Base-by-base conservation (phyloP, 2,888 invertebrate genomes). In the Gymnoscelis rufifasciata region DNA sequence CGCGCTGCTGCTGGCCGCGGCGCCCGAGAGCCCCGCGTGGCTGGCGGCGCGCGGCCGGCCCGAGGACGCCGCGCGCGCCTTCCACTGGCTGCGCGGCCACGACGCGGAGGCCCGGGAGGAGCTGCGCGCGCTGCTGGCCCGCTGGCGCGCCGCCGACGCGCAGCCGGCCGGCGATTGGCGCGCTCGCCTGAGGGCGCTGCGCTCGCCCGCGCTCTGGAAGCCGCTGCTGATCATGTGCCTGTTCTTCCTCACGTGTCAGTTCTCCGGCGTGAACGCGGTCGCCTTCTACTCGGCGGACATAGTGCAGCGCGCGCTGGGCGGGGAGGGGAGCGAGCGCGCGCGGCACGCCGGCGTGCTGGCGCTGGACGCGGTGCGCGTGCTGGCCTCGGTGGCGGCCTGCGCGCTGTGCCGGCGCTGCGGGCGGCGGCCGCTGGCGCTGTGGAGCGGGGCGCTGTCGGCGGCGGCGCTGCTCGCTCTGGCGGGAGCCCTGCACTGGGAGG, bases 21-120 rank as follows among this genome's bases (percentile, higher is more conserved):
- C 91, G 6, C 92, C 92, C 0, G 94, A 94, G 71, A 91, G 93
- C 28, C 93, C 93, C 0, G 87, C 88, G 2, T 94, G 93, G 93
- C 67, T 94, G 26, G 88, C 92, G 3, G 86, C 90, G 1, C 91
- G 90, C 58, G 90, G 90, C 3, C 83, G 88, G 28, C 66, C 83
- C 0, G 88, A 88, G 14, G 89, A 91, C 46, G 93, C 93, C 0
- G 81, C 89, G 3, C 78, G 87, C 40, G 79, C 92, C 0, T 91
- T 91, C 33, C 80, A 83, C 31, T 92, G 90, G 88, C 82, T 92
- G 40, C 80, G 93, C 61, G 92, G 92, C 2, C 74, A 83, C 46
- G 74, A 81, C 0, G 80, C 83, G 7, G 87, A 87, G 43, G 88
- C 90, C 0, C 78, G 81, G 49, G 66, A 71, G 1, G 91, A 91